phyloP scores from a whole-genome alignment of 2,888 invertebrate genomes.

The Polydrusus pterygomalis region DNA sequence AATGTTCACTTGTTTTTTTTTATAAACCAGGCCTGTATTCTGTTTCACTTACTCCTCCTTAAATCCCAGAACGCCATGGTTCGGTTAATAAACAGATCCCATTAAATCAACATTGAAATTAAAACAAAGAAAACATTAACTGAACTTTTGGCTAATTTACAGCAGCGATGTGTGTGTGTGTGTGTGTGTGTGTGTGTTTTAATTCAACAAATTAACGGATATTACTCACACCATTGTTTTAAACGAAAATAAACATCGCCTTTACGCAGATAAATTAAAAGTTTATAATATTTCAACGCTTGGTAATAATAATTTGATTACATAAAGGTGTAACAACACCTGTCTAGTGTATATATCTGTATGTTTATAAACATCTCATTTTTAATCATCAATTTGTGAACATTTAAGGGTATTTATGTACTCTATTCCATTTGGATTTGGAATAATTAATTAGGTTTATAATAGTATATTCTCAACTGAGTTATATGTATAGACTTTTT shows the following conservation, averaged over 20 bases:
- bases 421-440: neutral
- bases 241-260: constrained; percentile 18
- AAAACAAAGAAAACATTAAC: constrained; percentile 7
- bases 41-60: too few species aligned
- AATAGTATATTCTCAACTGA: too few species aligned
- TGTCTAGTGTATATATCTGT: neutral
- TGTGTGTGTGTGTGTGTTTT: constrained; percentile 9
- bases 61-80: too few species aligned
- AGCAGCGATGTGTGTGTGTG: neutral
- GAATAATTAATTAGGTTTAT: too few species aligned
- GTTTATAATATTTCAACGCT: constrained; percentile 21
- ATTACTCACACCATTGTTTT: constrained; percentile 28
- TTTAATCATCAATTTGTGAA: neutral
- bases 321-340: constrained; percentile 7
- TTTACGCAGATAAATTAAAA: constrained; percentile 14
- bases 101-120: neutral
- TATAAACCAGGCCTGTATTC: too few species aligned
- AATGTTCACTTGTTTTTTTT: too few species aligned
- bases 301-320: constrained; percentile 18
- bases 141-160: neutral
- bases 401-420: too few species aligned
- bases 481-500: too few species aligned
- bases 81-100: neutral
- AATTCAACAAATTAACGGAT: constrained; percentile 27
- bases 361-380: constrained; percentile 1